Evolutionary conservation across 2,888 invertebrate genomes (phyloP).

Genomic region (Epirrhoe alternata): DNA sequence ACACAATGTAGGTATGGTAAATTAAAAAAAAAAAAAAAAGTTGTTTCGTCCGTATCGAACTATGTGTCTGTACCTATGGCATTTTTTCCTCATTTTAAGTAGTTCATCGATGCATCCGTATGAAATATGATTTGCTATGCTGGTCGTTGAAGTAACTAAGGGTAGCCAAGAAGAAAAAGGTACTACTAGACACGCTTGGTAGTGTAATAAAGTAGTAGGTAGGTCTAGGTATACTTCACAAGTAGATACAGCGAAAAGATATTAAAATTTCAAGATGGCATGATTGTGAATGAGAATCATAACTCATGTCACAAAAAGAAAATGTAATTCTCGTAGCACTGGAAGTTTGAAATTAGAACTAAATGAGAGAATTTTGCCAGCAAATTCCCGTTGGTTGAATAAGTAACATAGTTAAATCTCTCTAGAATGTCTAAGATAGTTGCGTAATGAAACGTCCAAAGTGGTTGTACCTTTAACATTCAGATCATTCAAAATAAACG

Average conservation of each 20-base stretch:
- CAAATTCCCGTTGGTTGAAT: slow-evolving; percentile 21
- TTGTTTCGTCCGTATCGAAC: no score
- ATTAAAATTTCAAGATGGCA: slow-evolving; percentile 17
- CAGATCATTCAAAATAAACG: slow-evolving; percentile 41
- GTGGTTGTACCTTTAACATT: slow-evolving; percentile 27
- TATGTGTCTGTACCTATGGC: no score
- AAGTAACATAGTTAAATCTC: slow-evolving; percentile 19
- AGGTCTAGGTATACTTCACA: no score
- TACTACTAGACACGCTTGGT: background rate
- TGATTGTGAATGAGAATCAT: slow-evolving; percentile 15
- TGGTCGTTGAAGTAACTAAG: no score
- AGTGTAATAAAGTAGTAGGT: no score
- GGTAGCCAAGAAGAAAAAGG: no score
- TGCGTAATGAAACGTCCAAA: slow-evolving; percentile 19
- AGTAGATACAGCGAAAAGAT: background rate
- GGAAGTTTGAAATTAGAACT: slow-evolving; percentile 25
- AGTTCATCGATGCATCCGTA: no score
- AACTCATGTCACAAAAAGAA: slow-evolving; percentile 21
- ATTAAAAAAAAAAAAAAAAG: no score
- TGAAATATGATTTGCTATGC: no score
- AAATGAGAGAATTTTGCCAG: slow-evolving; percentile 27
- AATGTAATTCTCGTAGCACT: slow-evolving; percentile 23
- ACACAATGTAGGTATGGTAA: no score
- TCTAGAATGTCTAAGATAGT: slow-evolving; percentile 15
- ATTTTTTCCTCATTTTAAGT: no score